Conservation (phyloP, 2,113 vertebrate species). For the Ptilorrhoa leucosticta region DNA sequence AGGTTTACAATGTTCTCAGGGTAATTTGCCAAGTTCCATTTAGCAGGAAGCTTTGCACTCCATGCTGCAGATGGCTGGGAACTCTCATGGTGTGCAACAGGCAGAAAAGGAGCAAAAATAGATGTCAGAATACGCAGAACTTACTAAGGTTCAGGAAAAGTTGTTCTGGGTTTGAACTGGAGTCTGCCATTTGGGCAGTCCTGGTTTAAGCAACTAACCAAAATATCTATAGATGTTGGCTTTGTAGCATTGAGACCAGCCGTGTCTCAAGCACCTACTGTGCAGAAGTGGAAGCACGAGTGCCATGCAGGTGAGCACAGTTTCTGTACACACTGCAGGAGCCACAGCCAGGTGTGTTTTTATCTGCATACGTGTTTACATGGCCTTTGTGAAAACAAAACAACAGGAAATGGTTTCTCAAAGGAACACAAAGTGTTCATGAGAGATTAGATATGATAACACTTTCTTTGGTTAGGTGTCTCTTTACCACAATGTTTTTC, state of each 20-base stretch:
- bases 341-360: neutral
- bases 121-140: neutral
- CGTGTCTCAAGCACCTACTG: neutral
- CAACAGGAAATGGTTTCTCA: neutral
- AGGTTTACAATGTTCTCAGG: neutral
- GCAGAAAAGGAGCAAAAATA: neutral
- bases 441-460: neutral
- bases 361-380: neutral
- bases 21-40: neutral
- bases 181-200: neutral
- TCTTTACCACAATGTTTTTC: neutral
- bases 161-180: neutral
- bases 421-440: neutral
- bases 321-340: neutral
- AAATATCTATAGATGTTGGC: neutral
- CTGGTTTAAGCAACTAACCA: neutral
- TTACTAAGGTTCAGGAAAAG: neutral
- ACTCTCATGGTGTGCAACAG: neutral
- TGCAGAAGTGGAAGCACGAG: neutral
- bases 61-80: neutral
- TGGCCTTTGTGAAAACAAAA: neutral
- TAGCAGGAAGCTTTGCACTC: neutral
- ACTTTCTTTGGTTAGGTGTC: neutral
- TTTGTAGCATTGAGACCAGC: neutral
- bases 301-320: neutral